These are phyloP conservation scores for Eupithecia subfuscata DNA, from an alignment of 2,888 invertebrate genomes.

Conservation along the genomic window DNA sequence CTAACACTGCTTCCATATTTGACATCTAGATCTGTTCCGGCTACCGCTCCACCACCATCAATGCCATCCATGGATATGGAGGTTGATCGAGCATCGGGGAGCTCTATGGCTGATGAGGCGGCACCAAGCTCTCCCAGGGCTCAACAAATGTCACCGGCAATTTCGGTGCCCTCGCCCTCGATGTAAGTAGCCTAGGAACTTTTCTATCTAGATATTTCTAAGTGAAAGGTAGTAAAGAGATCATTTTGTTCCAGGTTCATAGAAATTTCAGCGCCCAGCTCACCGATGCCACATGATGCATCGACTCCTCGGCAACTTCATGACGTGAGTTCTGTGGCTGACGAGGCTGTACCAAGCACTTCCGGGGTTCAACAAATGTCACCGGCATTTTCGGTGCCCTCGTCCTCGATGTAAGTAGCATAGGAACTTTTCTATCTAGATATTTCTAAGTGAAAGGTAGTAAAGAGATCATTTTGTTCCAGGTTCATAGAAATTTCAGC, in stretches of 20 bases:
- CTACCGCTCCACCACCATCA: conserved; percentile 13
- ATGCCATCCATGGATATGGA: conserved; percentile 13
- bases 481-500: too few relatives aligned
- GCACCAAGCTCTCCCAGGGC: conserved; percentile 8
- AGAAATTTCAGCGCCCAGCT: conserved; percentile 9
- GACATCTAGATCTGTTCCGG: conserved; percentile 7
- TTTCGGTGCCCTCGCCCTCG: conserved; percentile 8
- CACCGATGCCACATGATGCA: conserved; percentile 2
- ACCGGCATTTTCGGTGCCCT: too few relatives aligned
- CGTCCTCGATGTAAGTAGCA: too few relatives aligned
- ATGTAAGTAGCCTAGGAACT: conserved; percentile 12
- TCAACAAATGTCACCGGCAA: conserved; percentile 8
- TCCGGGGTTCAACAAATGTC: too few relatives aligned
- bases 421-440: too few relatives aligned
- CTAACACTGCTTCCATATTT: conserved; percentile 9
- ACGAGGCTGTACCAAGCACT: too few relatives aligned
- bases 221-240: conserved; percentile 10
- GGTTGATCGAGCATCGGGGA: conserved; percentile 11
- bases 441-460: too few relatives aligned
- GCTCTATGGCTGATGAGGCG: conserved; percentile 8
- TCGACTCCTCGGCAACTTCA: not conserved
- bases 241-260: conserved; percentile 10
- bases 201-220: conserved; percentile 9
- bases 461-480: too few relatives aligned
- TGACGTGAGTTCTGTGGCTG: too few relatives aligned